Base-by-base conservation (phyloP, 1,140 invertebrate genomes). In the Muscidifurax raptorellus region DNA sequence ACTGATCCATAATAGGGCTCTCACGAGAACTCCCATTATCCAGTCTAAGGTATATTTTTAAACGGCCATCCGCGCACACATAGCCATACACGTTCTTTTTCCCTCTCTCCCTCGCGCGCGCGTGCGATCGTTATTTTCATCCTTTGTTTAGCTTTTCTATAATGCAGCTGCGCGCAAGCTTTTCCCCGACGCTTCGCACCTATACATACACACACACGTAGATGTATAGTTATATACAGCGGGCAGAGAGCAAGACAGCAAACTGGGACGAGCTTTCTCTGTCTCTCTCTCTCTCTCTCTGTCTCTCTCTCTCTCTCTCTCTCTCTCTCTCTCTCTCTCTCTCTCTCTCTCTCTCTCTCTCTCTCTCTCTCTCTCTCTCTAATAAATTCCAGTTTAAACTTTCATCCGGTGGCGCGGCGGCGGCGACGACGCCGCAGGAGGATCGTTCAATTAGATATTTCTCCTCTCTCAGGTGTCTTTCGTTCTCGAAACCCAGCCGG, bases 311-410 rank as follows among this genome's bases (percentile, higher is more conserved):
- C n/a, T 36, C 12, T 28, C 69, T 47, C 28, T 83, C 83, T 59
- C 71, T 27, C 28, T 82, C 80, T 67, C 36, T 79, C 86, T 87
- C n/a, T 36, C 13, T 28, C 69, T 47, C 28, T 83, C 83, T 59
- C 71, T n/a, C 52, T n/a, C n/a, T 69, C 71, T 74, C 71, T n/a
- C 22, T 36, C 13, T 28, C 69, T 47, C 28, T 83, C 83, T 59
- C 71, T 36, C 12, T 28, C 69, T 47, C 28, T 83, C 83, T 59
- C 71, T 27, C 28, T 82, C 80, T 67, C 36, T 79, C 86, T 87
- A 88, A 90, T 90, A 90, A 90, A 90, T 89, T 90, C 86, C 44
- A 71, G 85, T 89, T 90, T 87, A 89, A 90, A 90, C 81, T 90
- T 90, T 88, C 87, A 77, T 83, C 64, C 84, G 76, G 28, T 22